Evolutionary conservation across 2,797 vertebrate genomes (phyloP), one percentile per base, ranked within the genome.

Genomic region (Lagorchestes hirsutus): DNA sequence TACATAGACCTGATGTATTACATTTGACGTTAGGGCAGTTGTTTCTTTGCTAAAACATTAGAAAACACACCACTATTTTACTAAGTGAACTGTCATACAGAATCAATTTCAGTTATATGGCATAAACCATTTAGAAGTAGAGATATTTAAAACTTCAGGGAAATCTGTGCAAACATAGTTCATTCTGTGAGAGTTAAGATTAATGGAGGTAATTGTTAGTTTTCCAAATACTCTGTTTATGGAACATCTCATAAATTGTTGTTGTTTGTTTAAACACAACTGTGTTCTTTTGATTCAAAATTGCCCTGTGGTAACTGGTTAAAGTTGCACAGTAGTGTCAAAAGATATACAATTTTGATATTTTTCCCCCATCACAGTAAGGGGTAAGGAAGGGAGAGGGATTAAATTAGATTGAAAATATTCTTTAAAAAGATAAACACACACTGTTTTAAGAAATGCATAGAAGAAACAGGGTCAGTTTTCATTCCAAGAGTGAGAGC

Each of bases 391-490:
- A 74, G n/a, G 57, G 82, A 94, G 24, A 31, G 87, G 91, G 92
- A 96, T 92, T 67, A 67, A 95, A 94, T 96, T 57, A 27, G 58
- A 97, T 94, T 82, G 57, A 91, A n/a, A 62, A 94, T 54, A 91
- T 94, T 96, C 74, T 97, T 97, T 11, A 93, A 94, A 82, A 87
- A 87, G 40, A 87, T 50, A 27, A 96, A 92, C 54, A 0, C 8
- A 11, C 93, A 95, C 13, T 95, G 29, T 82, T 95, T 95, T 62
- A 94, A 92, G 29, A 94, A 29, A 50, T 56, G 95, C 57, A 95
- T 93, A 91, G 5, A 22, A 67, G 28, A 96, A 92, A 58, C 93
- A 93, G 93, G 94, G 24, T 29, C 90, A 96, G 18, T 31, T 95
- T 96, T 93, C 56, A 56, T 94, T 94, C 54, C 0, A 0, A 18